Evolutionary conservation across 2,797 vertebrate genomes (phyloP).

Genomic region (Chromobotia macracanthus): DNA sequence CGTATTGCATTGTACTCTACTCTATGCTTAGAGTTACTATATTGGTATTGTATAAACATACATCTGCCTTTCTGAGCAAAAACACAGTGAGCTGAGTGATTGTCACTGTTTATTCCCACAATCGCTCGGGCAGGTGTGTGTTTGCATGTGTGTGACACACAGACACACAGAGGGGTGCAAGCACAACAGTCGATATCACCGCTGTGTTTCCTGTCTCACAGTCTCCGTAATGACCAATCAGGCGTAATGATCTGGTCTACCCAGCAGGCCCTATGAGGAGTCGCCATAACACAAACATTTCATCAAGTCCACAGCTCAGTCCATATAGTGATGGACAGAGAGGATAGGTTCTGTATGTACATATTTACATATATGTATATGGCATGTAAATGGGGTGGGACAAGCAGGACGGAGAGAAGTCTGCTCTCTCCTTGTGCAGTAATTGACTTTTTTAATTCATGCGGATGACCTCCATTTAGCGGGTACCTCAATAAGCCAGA

Average conservation of each 20-base stretch:
- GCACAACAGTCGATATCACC: constrained; percentile 43
- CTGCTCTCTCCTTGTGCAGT: constrained; percentile 36
- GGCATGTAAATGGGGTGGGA: constrained; percentile 5
- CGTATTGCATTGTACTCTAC: background rate
- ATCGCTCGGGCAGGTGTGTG: constrained; percentile 27
- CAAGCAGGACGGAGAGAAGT: background rate
- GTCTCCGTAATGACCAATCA: constrained; percentile 42
- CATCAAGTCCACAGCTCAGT: constrained; percentile 31
- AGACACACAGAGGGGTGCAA: constrained; percentile 29
- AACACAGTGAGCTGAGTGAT: constrained; percentile 6
- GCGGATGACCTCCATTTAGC: constrained; percentile 62
- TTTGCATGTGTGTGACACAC: constrained; percentile 25
- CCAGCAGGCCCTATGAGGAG: constrained; percentile 42
- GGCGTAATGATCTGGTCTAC: constrained; percentile 37
- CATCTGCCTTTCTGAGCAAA: background rate
- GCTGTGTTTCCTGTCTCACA: constrained; percentile 48
- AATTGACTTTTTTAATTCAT: constrained; percentile 60
- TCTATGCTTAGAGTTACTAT: background rate
- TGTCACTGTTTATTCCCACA: background rate
- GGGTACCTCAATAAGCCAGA: constrained; percentile 43
- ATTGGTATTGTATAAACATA: background rate
- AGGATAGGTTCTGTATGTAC: background rate
- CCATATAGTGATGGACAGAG: constrained; percentile 5
- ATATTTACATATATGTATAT: background rate
- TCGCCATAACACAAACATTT: constrained; percentile 47